Evolutionary conservation across 2,797 vertebrate species (phyloP), one percentile per base, ranked within the genome.

Genomic region (Fratercula arctica): DNA sequence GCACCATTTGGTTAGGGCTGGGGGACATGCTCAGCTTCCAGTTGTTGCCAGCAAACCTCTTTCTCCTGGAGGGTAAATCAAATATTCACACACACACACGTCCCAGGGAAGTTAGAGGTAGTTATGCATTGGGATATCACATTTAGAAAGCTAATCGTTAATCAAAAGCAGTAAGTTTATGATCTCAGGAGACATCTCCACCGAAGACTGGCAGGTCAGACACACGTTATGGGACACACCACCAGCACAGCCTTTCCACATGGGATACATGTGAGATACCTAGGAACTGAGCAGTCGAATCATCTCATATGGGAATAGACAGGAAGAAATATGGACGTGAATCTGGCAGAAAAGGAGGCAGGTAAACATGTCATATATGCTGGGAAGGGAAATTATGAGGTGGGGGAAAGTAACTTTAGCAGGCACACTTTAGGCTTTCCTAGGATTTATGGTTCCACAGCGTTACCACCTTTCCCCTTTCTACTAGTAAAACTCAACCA

Each of bases 181-280:
- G 35, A 33, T 9, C 33, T 46, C 50, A 37, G 39, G 29, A 68
- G 67, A 7, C 6, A 18, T 46, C 24, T 59, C 35, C 39, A 43
- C 26, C 20, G 1, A 8, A 46, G 51, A 46, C 46, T 89, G 78
- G 13, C 7, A 60, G 20, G 45, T 51, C 12, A 57, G 60, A 20
- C 1, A 6, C 3, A 13, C 0, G 0, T 37, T 6, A 8, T 10
- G 21, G 67, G 56, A 10, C 51, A 26, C 39, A 18, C 2, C 31
- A 29, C 4, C 41, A 59, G 37, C 23, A 13, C 16, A n/a, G 54
- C 24, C 31, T 43, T 31, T 43, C 45, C 25, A 5, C 0, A 0
- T 7, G 37, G 45, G 69, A 7, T 0, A 0, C 9, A 0, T 7
- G 46, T 13, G 69, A 59, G 77, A 29, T 1, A 29, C 48, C 80